Percentiles rank a stretch among this genome's conserved stretches.
These are phyloP conservation scores for Exephanes ischioxanthus DNA, from an alignment of 2,888 invertebrate species.

Conservation along the genomic window DNA sequence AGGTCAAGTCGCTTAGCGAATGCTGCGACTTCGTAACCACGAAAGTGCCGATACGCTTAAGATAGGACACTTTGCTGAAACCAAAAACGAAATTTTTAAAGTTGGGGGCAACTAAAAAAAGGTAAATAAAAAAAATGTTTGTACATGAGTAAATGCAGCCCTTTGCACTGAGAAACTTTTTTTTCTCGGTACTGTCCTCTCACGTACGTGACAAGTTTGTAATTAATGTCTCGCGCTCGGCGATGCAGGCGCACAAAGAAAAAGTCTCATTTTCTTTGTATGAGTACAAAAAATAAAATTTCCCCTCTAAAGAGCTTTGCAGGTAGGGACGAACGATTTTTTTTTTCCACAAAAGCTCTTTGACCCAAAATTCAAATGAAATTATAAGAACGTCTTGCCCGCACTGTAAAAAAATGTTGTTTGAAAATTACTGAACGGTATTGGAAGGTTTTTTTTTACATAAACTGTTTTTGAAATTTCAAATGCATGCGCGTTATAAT, in stretches of 20 bases:
- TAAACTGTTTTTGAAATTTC: too few species aligned
- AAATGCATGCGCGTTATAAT: too few species aligned
- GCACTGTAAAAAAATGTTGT: too few species aligned
- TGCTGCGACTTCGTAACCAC: background rate
- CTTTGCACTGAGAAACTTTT: too few species aligned
- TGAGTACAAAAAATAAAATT: background rate
- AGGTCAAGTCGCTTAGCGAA: constrained; percentile 17
- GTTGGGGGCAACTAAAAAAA: background rate
- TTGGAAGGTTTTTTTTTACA: too few species aligned
- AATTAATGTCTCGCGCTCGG: background rate
- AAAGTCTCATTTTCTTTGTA: background rate
- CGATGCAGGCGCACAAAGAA: too few species aligned
- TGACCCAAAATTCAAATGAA: too few species aligned
- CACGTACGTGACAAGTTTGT: background rate
- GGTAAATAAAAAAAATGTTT: background rate
- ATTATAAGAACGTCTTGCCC: too few species aligned
- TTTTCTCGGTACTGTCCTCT: background rate
- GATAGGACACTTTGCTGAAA: background rate
- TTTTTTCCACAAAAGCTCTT: background rate
- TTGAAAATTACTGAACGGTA: too few species aligned
- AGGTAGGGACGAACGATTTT: background rate
- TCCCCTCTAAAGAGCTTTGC: background rate
- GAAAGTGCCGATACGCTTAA: background rate
- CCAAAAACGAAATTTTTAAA: background rate
- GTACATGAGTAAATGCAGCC: background rate